phyloP scores from a whole-genome alignment of 2,888 invertebrate genomes.

The Imbricaverruca yamaguchii region DNA sequence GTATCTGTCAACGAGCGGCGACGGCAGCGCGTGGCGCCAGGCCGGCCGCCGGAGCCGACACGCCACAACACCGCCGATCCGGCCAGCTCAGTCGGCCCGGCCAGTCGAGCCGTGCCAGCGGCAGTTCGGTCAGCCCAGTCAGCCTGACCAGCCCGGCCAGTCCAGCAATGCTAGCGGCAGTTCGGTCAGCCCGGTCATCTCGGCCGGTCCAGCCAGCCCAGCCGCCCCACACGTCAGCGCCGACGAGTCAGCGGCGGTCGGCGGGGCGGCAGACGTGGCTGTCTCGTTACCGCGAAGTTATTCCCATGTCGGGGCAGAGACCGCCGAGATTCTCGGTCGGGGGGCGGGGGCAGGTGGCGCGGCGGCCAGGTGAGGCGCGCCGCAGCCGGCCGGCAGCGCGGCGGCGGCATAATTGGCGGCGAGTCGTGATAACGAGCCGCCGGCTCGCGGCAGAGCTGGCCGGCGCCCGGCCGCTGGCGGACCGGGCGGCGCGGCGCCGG shows the following conservation, averaged over 20 bases:
- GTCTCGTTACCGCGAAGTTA: background rate
- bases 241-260: background rate
- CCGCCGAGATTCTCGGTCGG: background rate
- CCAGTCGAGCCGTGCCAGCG: no score
- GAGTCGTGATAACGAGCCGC: slow-evolving; percentile 10
- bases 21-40: background rate
- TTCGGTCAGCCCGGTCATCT: no score
- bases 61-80: no score
- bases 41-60: background rate
- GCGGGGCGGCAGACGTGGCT: background rate
- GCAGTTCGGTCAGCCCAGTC: no score
- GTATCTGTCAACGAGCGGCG: background rate
- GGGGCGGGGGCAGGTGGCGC: background rate
- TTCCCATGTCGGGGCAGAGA: background rate
- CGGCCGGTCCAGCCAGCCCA: no score
- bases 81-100: no score
- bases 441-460: background rate
- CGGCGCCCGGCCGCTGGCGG: background rate
- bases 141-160: no score
- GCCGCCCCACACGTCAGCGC: no score
- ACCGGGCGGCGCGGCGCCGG: background rate
- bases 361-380: background rate
- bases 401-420: slow-evolving; percentile 12
- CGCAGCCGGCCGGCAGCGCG: background rate
- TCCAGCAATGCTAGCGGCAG: no score